Conservation (phyloP, 2,797 vertebrate genomes). For the Clarias laeviceps region DNA sequence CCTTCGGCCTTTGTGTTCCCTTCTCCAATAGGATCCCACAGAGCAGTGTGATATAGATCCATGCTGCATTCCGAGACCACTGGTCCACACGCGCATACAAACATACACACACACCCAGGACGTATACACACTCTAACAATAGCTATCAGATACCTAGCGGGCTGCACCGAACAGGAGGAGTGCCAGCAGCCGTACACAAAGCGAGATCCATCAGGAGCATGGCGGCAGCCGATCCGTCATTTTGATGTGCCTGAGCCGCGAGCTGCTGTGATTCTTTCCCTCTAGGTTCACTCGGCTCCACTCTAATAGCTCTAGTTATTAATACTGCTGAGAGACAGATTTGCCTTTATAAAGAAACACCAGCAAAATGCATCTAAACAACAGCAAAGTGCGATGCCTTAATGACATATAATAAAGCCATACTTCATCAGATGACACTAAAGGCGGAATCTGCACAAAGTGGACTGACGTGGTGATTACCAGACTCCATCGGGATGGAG, state of each 20-base stretch:
- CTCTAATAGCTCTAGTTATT: conserved; percentile 42
- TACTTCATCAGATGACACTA: conserved; percentile 25
- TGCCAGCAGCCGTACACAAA: conserved; percentile 31
- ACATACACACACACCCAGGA: not conserved
- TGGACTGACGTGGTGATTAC: not conserved
- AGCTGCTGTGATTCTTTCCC: conserved; percentile 42
- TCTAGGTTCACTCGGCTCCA: conserved; percentile 38
- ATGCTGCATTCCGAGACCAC: conserved; percentile 16
- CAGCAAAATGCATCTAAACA: conserved; percentile 33
- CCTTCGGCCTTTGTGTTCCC: conserved; percentile 62
- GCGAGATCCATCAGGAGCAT: conserved; percentile 46
- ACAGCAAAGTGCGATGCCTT: not conserved
- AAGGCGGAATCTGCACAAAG: conserved; percentile 11
- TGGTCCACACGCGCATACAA: not conserved
- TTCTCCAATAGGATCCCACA: conserved; percentile 59
- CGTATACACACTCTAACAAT: conserved; percentile 14
- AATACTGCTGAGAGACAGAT: conserved; percentile 31
- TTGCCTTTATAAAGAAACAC: conserved; percentile 26
- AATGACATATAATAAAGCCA: conserved; percentile 27
- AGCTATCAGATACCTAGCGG: conserved; percentile 30
- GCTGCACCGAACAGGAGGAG: conserved; percentile 35
- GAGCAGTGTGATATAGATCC: not conserved
- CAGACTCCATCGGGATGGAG: conserved; percentile 2
- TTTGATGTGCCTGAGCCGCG: conserved; percentile 35
- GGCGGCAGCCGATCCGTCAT: conserved; percentile 44